phyloP scores from a whole-genome alignment of 2,797 vertebrate genomes.

The Labroides dimidiatus region DNA sequence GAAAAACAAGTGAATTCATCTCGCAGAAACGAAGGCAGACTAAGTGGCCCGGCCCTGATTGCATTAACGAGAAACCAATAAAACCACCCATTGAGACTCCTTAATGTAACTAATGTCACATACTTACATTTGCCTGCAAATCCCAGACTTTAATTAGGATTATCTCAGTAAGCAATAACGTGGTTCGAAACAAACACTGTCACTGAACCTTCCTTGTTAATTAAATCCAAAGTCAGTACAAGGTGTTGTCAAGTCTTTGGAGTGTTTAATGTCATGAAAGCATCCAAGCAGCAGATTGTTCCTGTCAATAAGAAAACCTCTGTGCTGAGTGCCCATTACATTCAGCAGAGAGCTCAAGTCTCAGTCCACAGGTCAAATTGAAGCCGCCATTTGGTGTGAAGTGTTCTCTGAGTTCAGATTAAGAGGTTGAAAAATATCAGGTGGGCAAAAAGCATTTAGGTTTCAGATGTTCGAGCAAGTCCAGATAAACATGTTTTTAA shows the following conservation, averaged over 20 bases:
- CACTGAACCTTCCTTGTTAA: conserved; percentile 53
- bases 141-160: conserved; percentile 79
- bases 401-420: conserved; percentile 45
- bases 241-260: conserved; percentile 43
- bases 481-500: conserved; percentile 17
- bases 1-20: conserved; percentile 36
- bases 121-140: conserved; percentile 76
- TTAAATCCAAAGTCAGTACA: conserved; percentile 57
- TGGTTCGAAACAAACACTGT: conserved; percentile 59
- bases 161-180: conserved; percentile 52
- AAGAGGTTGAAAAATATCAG: conserved; percentile 33
- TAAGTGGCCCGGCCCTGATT: conserved; percentile 51
- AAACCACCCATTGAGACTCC: conserved; percentile 58
- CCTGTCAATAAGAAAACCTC: conserved; percentile 49
- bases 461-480: conserved; percentile 32
- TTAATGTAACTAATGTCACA: conserved; percentile 71
- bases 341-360: conserved; percentile 33
- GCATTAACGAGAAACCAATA: conserved; percentile 53
- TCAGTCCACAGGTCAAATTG: conserved; percentile 24
- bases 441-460: conserved; percentile 20
- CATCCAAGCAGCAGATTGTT: conserved; percentile 39
- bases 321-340: conserved; percentile 44
- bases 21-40: conserved; percentile 25
- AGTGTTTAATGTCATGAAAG: conserved; percentile 43
- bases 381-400: conserved; percentile 54